phyloP scores from a whole-genome alignment of 2,113 vertebrate genomes.

The Cheirogaleus medius region DNA sequence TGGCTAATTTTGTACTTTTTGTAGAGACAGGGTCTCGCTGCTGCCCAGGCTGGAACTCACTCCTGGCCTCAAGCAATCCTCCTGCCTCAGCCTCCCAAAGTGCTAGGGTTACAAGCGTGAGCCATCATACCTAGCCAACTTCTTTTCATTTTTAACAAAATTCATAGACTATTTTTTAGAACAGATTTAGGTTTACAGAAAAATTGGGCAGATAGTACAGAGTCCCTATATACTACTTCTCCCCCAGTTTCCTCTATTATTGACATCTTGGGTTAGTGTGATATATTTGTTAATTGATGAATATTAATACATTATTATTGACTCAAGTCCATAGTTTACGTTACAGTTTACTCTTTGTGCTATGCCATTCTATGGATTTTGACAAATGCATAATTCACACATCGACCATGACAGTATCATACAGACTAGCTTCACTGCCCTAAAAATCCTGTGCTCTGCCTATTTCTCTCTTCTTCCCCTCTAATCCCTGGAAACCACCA shows the following conservation, averaged over 20 bases:
- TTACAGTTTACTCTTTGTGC: neutral
- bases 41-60: no score
- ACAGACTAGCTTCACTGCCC: neutral
- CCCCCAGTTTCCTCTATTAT: neutral
- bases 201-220: neutral
- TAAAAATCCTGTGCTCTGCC: neutral
- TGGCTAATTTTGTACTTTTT: no score
- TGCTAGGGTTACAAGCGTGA: no score
- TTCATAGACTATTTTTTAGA: neutral
- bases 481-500: neutral
- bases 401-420: neutral
- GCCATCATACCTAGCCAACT: no score
- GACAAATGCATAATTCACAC: neutral
- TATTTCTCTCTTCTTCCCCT: neutral
- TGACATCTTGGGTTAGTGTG: neutral
- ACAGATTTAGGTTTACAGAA: neutral
- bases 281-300: neutral
- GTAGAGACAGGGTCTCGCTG: no score
- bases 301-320: neutral
- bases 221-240: neutral
- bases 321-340: neutral
- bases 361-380: neutral
- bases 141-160: neutral
- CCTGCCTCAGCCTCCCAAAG: no score
- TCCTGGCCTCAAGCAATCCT: no score